Base-by-base conservation (phyloP, 2,113 vertebrate genomes). In the Talpa occidentalis region DNA sequence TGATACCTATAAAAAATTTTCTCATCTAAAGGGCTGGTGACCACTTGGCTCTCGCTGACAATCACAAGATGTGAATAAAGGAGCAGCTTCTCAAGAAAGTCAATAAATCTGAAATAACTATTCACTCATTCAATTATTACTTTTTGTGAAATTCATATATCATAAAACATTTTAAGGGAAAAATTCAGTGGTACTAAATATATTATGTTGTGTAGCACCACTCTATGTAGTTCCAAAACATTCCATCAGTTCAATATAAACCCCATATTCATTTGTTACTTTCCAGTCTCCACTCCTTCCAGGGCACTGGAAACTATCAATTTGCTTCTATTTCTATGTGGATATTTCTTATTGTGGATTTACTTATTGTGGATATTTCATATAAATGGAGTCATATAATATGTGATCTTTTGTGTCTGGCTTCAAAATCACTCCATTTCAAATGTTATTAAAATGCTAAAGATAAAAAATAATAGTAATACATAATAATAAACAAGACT, bases 351-450 rank as follows among this genome's bases (percentile, higher is more conserved):
- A 44, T 54, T 37, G 24, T 70, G 32, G 21, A 35, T 76, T 85
- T 92, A 56, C n/a, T 32, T 54, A 44, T 54, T 37, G 19, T 70
- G 32, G 21, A 35, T 90, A 86, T 26, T 90, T 76, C 32, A n/a
- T 37, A 42, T 2, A 72, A 47, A 49, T 62, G 10, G 49, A 91
- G 60, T 73, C 8, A 44, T 22, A 67, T 8, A 70, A 62, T 14
- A 66, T n/a, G 32, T 86, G 12, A 76, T 5, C 10, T 94, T 77
- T 59, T 54, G 9, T 81, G 4, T 49, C 69, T 60, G 17, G 2
- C 35, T 81, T 69, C 69, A 28, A 78, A 78, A 82, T 86, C 26
- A 74, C 17, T 86, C 35, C 15, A 59, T 82, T 85, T 67, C 42
- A 52, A 89, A 86, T 40, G 21, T 56, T 40, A 15, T 59, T 15